A percentile compares a stretch with the other conserved stretches of the same genome.
Conservation (phyloP, 2,797 vertebrate genomes). For the Sphaeramia orbicularis region DNA sequence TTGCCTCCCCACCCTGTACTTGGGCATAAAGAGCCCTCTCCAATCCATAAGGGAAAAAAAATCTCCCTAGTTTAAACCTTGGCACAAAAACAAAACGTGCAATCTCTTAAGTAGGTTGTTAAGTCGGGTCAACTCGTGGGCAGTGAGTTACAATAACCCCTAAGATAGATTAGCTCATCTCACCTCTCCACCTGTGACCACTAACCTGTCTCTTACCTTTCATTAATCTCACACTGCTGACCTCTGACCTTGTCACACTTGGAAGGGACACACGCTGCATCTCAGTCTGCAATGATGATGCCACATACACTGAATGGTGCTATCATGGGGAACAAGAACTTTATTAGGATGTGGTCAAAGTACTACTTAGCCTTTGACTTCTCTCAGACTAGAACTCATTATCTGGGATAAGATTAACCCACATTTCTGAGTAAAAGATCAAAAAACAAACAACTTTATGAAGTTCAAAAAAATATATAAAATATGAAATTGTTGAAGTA, state of each 20-base stretch:
- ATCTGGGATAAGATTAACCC: conserved; percentile 67
- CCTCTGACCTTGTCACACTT: conserved; percentile 20
- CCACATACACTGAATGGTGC: conserved; percentile 24
- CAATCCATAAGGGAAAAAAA: neutral
- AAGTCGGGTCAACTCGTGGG: conserved; percentile 54
- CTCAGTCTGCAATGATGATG: conserved; percentile 47
- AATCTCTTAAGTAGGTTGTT: conserved; percentile 48
- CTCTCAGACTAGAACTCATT: conserved; percentile 55
- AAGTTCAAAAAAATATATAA: neutral
- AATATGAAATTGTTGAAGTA: neutral
- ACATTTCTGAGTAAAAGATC: conserved; percentile 48
- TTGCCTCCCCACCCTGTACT: too few species aligned
- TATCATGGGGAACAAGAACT: conserved; percentile 46
- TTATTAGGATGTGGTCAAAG: conserved; percentile 71
- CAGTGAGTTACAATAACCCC: conserved; percentile 59
- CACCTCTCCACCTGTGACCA: conserved; percentile 51
- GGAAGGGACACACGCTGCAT: conserved; percentile 14
- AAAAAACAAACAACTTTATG: conserved; percentile 36
- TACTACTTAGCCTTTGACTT: conserved; percentile 72
- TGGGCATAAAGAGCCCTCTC: too few species aligned
- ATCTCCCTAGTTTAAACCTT: conserved; percentile 23
- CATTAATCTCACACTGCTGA: conserved; percentile 31
- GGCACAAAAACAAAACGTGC: conserved; percentile 33
- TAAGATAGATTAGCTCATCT: conserved; percentile 52
- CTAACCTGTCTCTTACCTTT: conserved; percentile 36